These are phyloP conservation scores for Diarsia brunnea DNA, from an alignment of 2,888 invertebrate genomes.

Conservation along the genomic window DNA sequence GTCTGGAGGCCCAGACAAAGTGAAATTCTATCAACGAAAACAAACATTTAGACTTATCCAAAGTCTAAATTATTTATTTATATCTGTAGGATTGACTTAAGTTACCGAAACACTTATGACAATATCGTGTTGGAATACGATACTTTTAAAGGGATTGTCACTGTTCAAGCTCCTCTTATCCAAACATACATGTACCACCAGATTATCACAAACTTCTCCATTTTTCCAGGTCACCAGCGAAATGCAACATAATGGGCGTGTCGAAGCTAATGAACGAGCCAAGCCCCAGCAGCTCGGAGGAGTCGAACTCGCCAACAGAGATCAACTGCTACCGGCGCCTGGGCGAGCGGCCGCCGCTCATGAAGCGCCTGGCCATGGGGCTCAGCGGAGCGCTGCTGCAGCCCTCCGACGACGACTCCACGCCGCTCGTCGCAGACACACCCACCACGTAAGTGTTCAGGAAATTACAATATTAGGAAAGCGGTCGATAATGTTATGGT, in stretches of 20 bases:
- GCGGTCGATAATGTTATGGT: no score
- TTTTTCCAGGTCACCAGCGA: conserved; percentile 79
- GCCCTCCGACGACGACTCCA: conserved; percentile 92
- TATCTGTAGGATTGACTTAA: neutral
- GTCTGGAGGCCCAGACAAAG: neutral
- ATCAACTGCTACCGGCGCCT: conserved; percentile 96
- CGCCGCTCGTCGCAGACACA: conserved; percentile 93
- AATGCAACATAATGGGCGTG: conserved; percentile 85
- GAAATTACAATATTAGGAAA: no score
- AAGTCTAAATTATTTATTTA: no score
- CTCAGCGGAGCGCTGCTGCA: conserved; percentile 91
- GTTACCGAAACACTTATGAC: neutral
- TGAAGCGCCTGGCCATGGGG: conserved; percentile 95
- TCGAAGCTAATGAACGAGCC: conserved; percentile 81
- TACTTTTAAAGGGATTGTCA: neutral
- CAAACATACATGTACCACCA: neutral
- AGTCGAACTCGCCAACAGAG: conserved; percentile 96
- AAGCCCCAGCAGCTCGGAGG: conserved; percentile 94
- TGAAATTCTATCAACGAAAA: neutral
- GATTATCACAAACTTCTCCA: neutral
- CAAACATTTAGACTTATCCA: no score
- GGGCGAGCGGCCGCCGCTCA: conserved; percentile 94
- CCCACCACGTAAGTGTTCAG: conserved; percentile 89
- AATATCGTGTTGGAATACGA: neutral
- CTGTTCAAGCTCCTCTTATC: neutral